Base-by-base conservation (phyloP, 2,113 vertebrate genomes). In the Scortum barcoo region DNA sequence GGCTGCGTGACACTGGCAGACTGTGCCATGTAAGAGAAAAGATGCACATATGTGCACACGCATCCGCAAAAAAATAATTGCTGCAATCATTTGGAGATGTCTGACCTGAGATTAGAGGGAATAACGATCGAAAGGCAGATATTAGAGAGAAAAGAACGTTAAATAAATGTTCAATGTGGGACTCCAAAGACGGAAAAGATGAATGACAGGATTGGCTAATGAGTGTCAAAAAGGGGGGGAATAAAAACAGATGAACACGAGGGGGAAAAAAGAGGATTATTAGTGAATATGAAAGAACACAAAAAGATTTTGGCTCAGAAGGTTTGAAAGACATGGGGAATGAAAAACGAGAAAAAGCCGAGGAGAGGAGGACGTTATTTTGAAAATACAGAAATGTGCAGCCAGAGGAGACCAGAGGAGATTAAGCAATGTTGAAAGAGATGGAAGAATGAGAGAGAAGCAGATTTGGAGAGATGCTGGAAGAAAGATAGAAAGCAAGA, bases 401-500 rank as follows among this genome's bases (percentile, higher is more conserved):
- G 19, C 3, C 2, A 67, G 30, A 72, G 48, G 30, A 72, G 48
- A 79, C 60, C 42, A 76, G 19, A 62, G 51, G 38, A 86, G 68
- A 65, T 54, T 57, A 70, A 60, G 19, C 48, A 63, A 6, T 48
- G 42, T 38, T 86, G 76, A 81, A 83, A 63, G 38, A 78, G 30
- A 80, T 73, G 38, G 73, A 76, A 65, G 74, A 72, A 68, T 73
- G 56, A 73, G 20, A 86, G 67, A 78, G 12, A 19, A 30, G 50
- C 3, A 48, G 30, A 72, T 68, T 81, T 71, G 28, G 44, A 82
- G 54, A 78, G 38, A 83, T 72, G 61, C 44, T 60, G 40, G 22
- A 63, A 72, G 53, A 66, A 42, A 78, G 53, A 51, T n/a, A 72
- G 63, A 80, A 71, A 85, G 68, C 22, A 40, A 81, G 71, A 76